A percentile compares a stretch with the other conserved stretches of the same genome.
phyloP scores from a whole-genome alignment of 2,888 invertebrate genomes.

The Tryphoninae sp. region DNA sequence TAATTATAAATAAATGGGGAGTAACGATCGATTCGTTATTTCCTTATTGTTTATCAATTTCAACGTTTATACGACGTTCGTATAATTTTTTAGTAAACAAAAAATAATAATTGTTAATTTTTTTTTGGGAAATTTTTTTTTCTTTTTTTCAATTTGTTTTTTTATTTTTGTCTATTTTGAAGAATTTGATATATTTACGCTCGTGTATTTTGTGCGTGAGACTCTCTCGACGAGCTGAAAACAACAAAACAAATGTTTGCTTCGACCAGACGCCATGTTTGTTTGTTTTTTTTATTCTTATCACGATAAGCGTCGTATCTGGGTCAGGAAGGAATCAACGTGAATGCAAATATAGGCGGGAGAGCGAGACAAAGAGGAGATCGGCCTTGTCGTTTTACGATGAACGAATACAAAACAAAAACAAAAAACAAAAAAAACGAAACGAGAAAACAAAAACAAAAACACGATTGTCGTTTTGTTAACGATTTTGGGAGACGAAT shows the following conservation, averaged over 20 bases:
- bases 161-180: not conserved
- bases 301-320: constrained; percentile 41
- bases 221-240: constrained; percentile 4
- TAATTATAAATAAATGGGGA: not conserved
- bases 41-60: too few relatives aligned
- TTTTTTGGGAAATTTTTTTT: too few relatives aligned
- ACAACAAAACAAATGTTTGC: not conserved
- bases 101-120: too few relatives aligned
- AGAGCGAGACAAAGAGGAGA: constrained; percentile 17
- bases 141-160: not conserved
- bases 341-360: constrained; percentile 28
- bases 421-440: constrained; percentile 40
- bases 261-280: not conserved
- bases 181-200: not conserved
- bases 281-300: constrained; percentile 8
- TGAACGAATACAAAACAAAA: constrained; percentile 28
- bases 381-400: constrained; percentile 38
- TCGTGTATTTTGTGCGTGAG: not conserved
- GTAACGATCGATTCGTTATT: too few relatives aligned
- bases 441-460: constrained; percentile 37
- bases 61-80: too few relatives aligned
- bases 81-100: too few relatives aligned
- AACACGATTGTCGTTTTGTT: constrained; percentile 17
- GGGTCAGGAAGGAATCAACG: constrained; percentile 27
- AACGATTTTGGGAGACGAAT: constrained; percentile 16